Percentiles rank a stretch among this genome's conserved stretches.
phyloP scores from a whole-genome alignment of 2,797 vertebrate species.

The Sphaeramia orbicularis region DNA sequence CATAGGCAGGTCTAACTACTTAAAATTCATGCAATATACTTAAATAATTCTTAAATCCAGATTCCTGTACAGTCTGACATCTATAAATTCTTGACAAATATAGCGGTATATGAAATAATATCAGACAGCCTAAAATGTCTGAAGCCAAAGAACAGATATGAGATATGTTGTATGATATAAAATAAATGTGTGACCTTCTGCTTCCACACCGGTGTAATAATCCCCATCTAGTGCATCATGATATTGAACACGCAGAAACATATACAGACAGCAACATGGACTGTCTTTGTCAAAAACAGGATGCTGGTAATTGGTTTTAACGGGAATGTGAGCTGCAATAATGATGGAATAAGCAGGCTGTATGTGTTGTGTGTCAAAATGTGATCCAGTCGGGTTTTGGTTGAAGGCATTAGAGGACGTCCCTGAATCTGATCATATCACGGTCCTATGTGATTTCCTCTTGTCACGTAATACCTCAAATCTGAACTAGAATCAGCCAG shows the following conservation, averaged over 20 bases:
- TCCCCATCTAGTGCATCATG: slow-evolving; percentile 44
- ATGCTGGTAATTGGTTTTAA: slow-evolving; percentile 73
- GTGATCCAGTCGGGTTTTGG: slow-evolving; percentile 59
- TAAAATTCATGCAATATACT: background rate
- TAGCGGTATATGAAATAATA: slow-evolving; percentile 11
- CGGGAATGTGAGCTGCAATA: slow-evolving; percentile 70
- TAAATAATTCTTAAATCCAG: slow-evolving; percentile 16
- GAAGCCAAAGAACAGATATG: slow-evolving; percentile 27
- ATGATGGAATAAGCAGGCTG: slow-evolving; percentile 59
- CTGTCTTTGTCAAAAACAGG: slow-evolving; percentile 66
- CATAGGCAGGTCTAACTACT: background rate
- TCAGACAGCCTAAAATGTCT: slow-evolving; percentile 32
- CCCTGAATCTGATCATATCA: slow-evolving; percentile 71
- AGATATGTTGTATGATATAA: slow-evolving; percentile 23
- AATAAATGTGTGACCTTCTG: slow-evolving; percentile 55
- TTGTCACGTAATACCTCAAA: slow-evolving; percentile 76
- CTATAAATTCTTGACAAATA: slow-evolving; percentile 32
- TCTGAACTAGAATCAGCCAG: slow-evolving; percentile 73
- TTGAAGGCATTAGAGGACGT: slow-evolving; percentile 53
- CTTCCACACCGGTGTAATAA: slow-evolving; percentile 47
- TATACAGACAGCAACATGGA: slow-evolving; percentile 8
- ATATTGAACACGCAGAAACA: slow-evolving; percentile 9
- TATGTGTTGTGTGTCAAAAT: slow-evolving; percentile 66
- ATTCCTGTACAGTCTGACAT: slow-evolving; percentile 10
- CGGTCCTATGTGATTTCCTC: slow-evolving; percentile 73